A percentile compares a stretch with the other conserved stretches of the same genome.
These are phyloP conservation scores for Julus scanicus DNA, from an alignment of 2,888 invertebrate species.

Conservation along the genomic window DNA sequence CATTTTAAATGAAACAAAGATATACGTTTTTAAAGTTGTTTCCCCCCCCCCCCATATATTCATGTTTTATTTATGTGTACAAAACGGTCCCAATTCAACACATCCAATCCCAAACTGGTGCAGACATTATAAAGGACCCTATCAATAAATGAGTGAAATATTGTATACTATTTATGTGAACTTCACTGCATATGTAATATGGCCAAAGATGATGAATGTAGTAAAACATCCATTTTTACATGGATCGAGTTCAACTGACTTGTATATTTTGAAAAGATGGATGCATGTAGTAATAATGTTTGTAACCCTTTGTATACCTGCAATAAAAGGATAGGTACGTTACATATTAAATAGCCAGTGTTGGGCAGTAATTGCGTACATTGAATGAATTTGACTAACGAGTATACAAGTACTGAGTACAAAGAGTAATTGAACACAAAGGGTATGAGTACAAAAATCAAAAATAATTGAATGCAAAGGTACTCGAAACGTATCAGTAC, in stretches of 20 bases:
- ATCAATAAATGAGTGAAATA: not conserved
- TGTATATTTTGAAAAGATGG: not conserved
- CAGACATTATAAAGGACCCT: not conserved
- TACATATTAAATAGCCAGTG: not conserved
- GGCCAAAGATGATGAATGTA: not conserved
- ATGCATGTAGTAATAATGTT: slow-evolving; percentile 7
- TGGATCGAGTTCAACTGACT: not conserved
- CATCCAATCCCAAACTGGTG: not conserved
- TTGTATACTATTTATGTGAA: slow-evolving; percentile 3
- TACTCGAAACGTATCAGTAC: too few relatives aligned
- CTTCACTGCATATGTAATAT: not conserved
- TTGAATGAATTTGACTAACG: too few relatives aligned
- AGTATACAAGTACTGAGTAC: too few relatives aligned
- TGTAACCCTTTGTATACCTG: not conserved
- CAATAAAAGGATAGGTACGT: not conserved
- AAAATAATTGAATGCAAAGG: too few relatives aligned
- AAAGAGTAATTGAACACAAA: too few relatives aligned
- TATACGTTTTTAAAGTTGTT: too few relatives aligned
- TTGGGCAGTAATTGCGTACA: too few relatives aligned
- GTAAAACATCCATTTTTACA: not conserved
- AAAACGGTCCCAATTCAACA: not conserved
- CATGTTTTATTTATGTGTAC: too few relatives aligned
- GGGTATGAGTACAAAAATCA: too few relatives aligned
- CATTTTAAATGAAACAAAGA: not conserved
- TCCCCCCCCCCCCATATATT: too few relatives aligned